Conservation (phyloP, 2,888 invertebrate genomes). For the Hemaris fuciformis region DNA sequence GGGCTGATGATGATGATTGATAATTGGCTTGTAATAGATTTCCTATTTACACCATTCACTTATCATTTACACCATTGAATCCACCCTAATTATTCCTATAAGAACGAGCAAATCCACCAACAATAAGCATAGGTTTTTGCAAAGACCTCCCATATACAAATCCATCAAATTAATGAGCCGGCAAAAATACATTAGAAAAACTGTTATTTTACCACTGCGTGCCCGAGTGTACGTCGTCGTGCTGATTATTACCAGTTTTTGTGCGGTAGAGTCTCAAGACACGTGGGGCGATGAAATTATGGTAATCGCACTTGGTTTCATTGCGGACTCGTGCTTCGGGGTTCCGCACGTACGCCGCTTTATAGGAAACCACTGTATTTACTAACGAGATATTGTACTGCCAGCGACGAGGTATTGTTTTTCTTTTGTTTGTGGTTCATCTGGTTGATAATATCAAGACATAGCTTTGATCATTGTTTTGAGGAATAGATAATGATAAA, state of each 20-base stretch:
- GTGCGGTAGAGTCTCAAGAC: conserved; percentile 64
- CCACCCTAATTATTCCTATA: background rate
- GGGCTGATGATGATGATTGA: too few species aligned
- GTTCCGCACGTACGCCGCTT: conserved; percentile 18
- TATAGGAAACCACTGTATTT: background rate
- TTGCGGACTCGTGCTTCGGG: conserved; percentile 38
- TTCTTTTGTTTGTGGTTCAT: too few species aligned
- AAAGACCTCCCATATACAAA: background rate
- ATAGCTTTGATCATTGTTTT: too few species aligned
- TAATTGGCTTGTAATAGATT: too few species aligned
- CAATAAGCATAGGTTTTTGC: background rate
- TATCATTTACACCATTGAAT: too few species aligned
- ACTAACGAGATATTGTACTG: background rate
- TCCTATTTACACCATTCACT: too few species aligned
- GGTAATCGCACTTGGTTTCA: conserved; percentile 75
- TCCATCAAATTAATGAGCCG: background rate
- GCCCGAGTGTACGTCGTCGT: conserved; percentile 50
- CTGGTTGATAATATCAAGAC: too few species aligned
- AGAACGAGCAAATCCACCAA: background rate
- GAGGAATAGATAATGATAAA: too few species aligned
- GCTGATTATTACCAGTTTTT: conserved; percentile 79
- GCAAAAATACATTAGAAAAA: conserved; percentile 9
- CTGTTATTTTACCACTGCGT: conserved; percentile 24
- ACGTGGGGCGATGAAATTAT: conserved; percentile 80
- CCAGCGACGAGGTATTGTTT: too few species aligned